Evolutionary conservation across 2,113 vertebrate species (phyloP), one percentile per base, ranked within the genome.

Genomic region (Callopanchax toddi): DNA sequence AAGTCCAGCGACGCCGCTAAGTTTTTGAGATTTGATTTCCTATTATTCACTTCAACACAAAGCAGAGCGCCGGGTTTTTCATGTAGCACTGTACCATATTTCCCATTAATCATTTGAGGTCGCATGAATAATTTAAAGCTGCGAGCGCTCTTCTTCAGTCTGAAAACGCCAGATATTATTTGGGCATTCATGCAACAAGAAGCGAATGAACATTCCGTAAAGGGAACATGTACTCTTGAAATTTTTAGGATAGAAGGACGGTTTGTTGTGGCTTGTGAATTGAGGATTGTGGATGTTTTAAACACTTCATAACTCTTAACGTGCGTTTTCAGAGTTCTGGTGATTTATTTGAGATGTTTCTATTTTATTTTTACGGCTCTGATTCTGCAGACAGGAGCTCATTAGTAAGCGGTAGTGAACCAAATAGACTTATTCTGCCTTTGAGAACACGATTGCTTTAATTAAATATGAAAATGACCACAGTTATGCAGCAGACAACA

Each of bases 381-480:
- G 60, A 64, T 64, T 67, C 13, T 20, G 45, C 26, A 51, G 29
- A 42, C 20, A 36, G 34, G 37, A 26, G 60, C 54, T 67, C 53
- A 68, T 71, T 67, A 46, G 43, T 58, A 51, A 39, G 40, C 52
- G 12, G 17, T 12, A 21, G 40, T 43, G 51, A 43, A 55, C 18
- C 48, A 17, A 2, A 53, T 20, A 0, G 42, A 21, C 9, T 57
- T 37, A 13, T 13, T 37, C 12, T 37, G 36, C 36, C 12, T 37
- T 56, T 57, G 5, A 18, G 16, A 54, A 22, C 43, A 50, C 17
- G 39, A 52, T 63, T 73, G 63, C 67, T 79, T 79, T 60, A 76
- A 84, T 79, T 58, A 60, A 63, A 70, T 60, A 52, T 69, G 18
- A 78, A 58, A 75, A 75, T 61, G 43, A 62, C 67, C 63, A 48